These are phyloP conservation scores for Tanytarsus gracilentus DNA, from an alignment of 2,888 invertebrate species.

Conservation along the genomic window DNA sequence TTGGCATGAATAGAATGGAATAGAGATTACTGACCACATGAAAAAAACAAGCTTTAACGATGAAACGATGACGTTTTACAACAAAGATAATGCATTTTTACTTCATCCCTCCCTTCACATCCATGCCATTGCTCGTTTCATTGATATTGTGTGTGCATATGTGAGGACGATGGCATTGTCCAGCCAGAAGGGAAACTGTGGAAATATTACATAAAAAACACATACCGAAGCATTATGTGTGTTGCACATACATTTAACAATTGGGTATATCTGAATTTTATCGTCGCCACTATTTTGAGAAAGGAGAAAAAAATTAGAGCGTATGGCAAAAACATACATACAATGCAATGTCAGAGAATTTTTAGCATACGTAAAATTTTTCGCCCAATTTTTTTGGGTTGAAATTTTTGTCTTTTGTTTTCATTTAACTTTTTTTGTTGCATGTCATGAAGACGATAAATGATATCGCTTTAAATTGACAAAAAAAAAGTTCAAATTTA, in stretches of 20 bases:
- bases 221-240: neutral
- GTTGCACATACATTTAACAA: neutral
- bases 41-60: too few relatives aligned
- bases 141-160: neutral
- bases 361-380: constrained; percentile 5
- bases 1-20: neutral
- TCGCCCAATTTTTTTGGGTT: constrained; percentile 4
- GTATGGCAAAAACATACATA: neutral
- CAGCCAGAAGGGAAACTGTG: too few relatives aligned
- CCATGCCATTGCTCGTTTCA: neutral
- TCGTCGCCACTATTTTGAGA: neutral
- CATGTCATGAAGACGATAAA: neutral
- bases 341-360: neutral
- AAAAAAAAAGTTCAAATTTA: too few relatives aligned
- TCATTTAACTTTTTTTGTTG: neutral
- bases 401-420: constrained; percentile 5
- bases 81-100: constrained; percentile 7
- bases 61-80: too few relatives aligned
- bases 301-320: neutral
- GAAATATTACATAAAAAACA: constrained; percentile 4
- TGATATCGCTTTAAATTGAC: neutral
- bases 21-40: too few relatives aligned
- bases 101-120: neutral
- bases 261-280: constrained; percentile 7
- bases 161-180: too few relatives aligned